Percentiles rank a stretch among this genome's conserved stretches.
phyloP scores from a whole-genome alignment of 2,113 vertebrate genomes.

The Sarotherodon lohbergeri region DNA sequence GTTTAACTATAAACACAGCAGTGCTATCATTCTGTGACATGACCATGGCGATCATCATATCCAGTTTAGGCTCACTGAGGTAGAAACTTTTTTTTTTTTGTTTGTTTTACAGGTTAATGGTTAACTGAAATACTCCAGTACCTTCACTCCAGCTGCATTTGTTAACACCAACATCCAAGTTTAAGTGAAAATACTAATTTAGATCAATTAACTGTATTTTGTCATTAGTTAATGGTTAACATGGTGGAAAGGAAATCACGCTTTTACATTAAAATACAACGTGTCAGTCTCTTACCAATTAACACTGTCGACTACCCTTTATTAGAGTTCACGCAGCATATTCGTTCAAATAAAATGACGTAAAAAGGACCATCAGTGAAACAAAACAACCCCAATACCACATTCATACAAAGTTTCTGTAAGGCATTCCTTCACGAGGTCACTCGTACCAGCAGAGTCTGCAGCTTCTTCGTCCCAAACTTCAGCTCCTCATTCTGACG shows the following conservation, averaged over 20 bases:
- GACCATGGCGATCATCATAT: not conserved
- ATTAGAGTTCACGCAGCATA: constrained; percentile 23
- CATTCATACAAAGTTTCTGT: constrained; percentile 57
- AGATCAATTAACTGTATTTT: not conserved
- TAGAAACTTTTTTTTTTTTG: not conserved
- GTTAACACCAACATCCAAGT: not conserved
- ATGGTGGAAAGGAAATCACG: not conserved
- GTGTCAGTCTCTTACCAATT: not conserved
- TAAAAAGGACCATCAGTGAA: constrained; percentile 18
- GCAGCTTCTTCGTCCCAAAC: constrained; percentile 18
- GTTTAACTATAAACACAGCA: not conserved
- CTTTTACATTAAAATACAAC: not conserved
- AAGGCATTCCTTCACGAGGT: constrained; percentile 67
- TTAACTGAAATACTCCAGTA: not conserved
- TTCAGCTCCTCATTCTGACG: not conserved
- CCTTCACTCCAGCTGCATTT: not conserved
- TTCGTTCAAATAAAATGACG: not conserved
- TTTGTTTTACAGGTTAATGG: not conserved
- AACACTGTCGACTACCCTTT: not conserved
- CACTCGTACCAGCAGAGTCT: not conserved
- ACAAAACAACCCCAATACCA: constrained; percentile 32
- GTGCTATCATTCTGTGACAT: not conserved
- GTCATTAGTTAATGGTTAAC: not conserved
- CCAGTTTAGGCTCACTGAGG: constrained; percentile 38
- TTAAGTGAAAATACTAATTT: not conserved